Base-by-base conservation (phyloP, 2,888 invertebrate genomes). In the Calliphora vomitoria region DNA sequence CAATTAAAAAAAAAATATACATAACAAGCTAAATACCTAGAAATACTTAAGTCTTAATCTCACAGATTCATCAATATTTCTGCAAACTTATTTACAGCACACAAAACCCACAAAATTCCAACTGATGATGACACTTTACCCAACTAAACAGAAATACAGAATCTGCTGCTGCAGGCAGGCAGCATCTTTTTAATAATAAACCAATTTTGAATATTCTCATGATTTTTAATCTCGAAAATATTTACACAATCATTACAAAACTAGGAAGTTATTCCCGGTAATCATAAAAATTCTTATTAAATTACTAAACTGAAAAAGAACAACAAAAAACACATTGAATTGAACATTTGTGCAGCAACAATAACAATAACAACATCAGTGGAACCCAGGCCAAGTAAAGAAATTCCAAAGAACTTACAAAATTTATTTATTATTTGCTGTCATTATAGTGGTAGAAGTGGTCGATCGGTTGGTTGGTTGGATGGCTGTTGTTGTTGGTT, bases 221-320 rank as follows among this genome's bases (percentile, higher is more conserved):
- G 79, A 69, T 85, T 74, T 85, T 69, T 82, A 82, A 82, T 82
- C 66, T 66, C 58, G 58, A 80, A 81, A 87, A 81, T 84, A 84
- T 85, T 85, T 75, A 58, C 74, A 83, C 80, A 87, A 81, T 83
- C 55, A 83, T 75, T 82, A 66, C 64, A 69, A 66, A 87, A 82
- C 78, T 87, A 87, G 87, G 74, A 87, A 87, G 82, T 82, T 87
- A 69, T 87, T 87, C 87, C 78, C 78, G 87, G 87, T 87, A 87
- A 87, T 85, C 87, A 85, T 87, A 87, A 87, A 87, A 87, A 85
- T 87, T 87, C 85, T 85, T 85, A 87, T 87, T 87, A 87, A 87
- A 87, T 82, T 85, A 82, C 85, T 64, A 78, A 87, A 87, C 78
- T 72, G 38, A 60, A 58, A 38, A 35, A 15, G 35, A 58, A 71